Conservation (phyloP, 2,797 vertebrate genomes). For the Pyrocephalus nanus region DNA sequence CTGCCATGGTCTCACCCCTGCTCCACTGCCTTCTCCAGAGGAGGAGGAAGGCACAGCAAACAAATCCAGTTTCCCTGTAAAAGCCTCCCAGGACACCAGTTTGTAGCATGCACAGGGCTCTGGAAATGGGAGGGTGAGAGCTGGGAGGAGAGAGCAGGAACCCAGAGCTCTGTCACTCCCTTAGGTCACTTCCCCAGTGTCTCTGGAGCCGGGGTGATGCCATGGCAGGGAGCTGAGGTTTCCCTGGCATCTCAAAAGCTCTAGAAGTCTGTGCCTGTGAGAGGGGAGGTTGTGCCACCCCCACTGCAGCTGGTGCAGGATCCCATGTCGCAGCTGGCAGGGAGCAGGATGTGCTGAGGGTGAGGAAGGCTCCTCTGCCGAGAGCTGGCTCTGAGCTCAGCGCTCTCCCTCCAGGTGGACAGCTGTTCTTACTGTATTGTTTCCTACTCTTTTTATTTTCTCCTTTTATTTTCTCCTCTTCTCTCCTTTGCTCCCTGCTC, state of each 20-base stretch:
- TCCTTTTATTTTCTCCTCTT: constrained; percentile 68
- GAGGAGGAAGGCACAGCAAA: neutral
- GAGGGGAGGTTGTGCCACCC: neutral
- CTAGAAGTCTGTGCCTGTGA: neutral
- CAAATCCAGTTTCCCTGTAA: neutral
- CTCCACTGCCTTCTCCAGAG: neutral
- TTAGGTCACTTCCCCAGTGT: neutral
- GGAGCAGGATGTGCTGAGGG: neutral
- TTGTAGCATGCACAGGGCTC: neutral
- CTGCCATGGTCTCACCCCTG: neutral
- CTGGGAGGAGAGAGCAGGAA: neutral
- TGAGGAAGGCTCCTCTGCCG: neutral
- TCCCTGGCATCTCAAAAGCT: neutral
- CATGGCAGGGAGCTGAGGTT: neutral
- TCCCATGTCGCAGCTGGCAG: neutral
- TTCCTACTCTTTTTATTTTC: constrained; percentile 73
- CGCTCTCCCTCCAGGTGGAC: neutral
- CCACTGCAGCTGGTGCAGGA: neutral
- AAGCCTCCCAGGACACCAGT: neutral
- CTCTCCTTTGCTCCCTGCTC: constrained; percentile 78
- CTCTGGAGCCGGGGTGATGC: neutral
- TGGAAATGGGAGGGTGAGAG: neutral
- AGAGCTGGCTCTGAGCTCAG: neutral
- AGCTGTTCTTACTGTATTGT: constrained; percentile 43
- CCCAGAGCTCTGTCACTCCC: neutral